Evolutionary conservation across 2,888 invertebrate genomes (phyloP), one percentile per base, ranked within the genome.

Genomic region (Orchestes rusci): DNA sequence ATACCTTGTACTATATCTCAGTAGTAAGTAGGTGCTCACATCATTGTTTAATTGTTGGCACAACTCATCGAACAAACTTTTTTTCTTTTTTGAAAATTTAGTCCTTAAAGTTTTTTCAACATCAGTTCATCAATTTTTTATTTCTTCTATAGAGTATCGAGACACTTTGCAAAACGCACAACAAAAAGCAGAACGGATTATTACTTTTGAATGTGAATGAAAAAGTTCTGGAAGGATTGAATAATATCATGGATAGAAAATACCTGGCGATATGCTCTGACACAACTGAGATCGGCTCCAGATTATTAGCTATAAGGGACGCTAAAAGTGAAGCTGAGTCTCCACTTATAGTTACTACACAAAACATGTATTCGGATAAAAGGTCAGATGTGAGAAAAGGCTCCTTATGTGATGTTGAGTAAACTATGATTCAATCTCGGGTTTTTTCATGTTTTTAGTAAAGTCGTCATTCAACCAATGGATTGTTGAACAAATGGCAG

Each of bases 91-190:
- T n/a, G n/a, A n/a, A n/a, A n/a, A n/a, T n/a, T n/a, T n/a, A n/a
- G n/a, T n/a, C n/a, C n/a, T 31, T 2, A 2, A 31, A 12, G 8
- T 31, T 12, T 3, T 31, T 15, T 12, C 31, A 31, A 12, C 15
- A 31, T 8, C 31, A 31, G 31, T 31, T 8, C n/a, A 31, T 12
- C 15, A n/a, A n/a, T n/a, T n/a, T n/a, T n/a, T n/a, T n/a, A n/a
- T n/a, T n/a, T n/a, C n/a, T 27, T n/a, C 63, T 61, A 4, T 70
- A 83, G 75, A 75, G 76, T 37, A 64, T 85, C 2, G 73, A 74
- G 48, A 71, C 73, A 1, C 59, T 84, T 5, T 64, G 74, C 3
- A 70, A 71, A 48, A 75, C 76, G 43, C 72, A 82, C 48, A 67
- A 73, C 30, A 66, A 63, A 16, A 64, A 67, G n/a, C 62, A 66